Base-by-base conservation (phyloP, 2,797 vertebrate genomes). In the Danionella dracula region DNA sequence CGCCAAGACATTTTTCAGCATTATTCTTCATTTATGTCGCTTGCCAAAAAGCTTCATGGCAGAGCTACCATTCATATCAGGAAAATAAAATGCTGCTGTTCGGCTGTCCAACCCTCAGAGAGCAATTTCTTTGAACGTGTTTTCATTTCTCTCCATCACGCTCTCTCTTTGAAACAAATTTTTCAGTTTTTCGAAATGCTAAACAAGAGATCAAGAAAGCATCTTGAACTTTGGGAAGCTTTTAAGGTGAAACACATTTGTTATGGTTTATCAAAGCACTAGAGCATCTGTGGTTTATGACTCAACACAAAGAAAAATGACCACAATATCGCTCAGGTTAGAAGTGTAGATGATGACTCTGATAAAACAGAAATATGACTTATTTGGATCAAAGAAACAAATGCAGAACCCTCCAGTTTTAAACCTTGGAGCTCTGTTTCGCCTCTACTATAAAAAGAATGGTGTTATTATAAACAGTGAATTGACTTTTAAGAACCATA, bases 1-100 rank as follows among this genome's bases (percentile, higher is more conserved):
- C 27, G 21, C 12, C 35, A 35, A n/a, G 13, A 20, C 19, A 53
- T 61, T 54, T 61, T 57, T n/a, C 41, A 19, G 29, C 29, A 38
- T 32, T 37, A 53, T 59, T 64, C 48, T 64, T 67, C 16, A 54
- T 63, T 59, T 64, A n/a, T 40, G 49, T 13, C 32, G 15, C 37
- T 63, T 60, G 35, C 40, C 42, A 66, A 66, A n/a, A 66, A 41
- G 27, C 31, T 68, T 68, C 9, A 19, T 54, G 40, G 21, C 44
- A 38, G 57, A 61, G 49, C 57, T 21, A 60, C 23, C 13, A 13
- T 66, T 60, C 35, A 54, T 61, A 34, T 51, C 37, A 59, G 37
- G 42, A 37, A 35, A 57, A 19, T n/a, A 44, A 12, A 44, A 35
- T 23, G 15, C 9, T 51, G 44, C 37, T 51, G 21, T 62, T 62